Evolutionary conservation across 2,113 vertebrate species (phyloP), one percentile per base, ranked within the genome.

Genomic region (Upupa epops): DNA sequence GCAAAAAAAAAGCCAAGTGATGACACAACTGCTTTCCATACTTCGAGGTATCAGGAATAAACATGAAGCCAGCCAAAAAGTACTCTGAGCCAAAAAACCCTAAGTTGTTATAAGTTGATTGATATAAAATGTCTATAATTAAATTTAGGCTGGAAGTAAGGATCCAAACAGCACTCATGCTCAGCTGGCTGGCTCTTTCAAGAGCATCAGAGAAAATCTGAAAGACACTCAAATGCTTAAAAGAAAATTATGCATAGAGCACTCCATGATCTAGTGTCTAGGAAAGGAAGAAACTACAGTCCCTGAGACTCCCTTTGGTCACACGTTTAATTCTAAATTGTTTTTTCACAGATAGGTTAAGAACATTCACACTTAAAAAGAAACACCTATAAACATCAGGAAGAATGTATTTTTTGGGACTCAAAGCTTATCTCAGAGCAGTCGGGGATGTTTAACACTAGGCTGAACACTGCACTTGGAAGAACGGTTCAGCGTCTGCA

Each of bases 321-420:
- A 6, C 26, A 32, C 9, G 46, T 76, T 69, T 48, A 64, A 34
- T 18, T 46, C 42, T 12, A 7, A 25, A 11, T 32, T 17, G 31
- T 31, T 69, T 74, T 49, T 61, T 12, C 42, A 54, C 12, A 65
- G 14, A 19, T 4, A 4, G 17, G 13, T 51, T 16, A 42, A 64
- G 7, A 18, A 34, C 8, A 4, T 3, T 3, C 25, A 34, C 0
- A 7, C 37, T 20, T 52, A 37, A 69, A 68, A 65, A 51, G n/a
- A 59, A 84, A 75, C 0, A 0, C 7, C 19, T 11, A 42, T 20
- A 45, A 80, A 48, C 4, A 37, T 4, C 8, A 19, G 13, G 46
- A 42, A 29, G 8, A 32, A 51, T 0, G 1, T 18, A 29, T 18
- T 78, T 55, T 42, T 5, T 2, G 4, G 17, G 28, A 72, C 45